A percentile compares a stretch with the other conserved stretches of the same genome.
Conservation (phyloP, 1,140 invertebrate genomes). For the Hycleus phaleratus region DNA sequence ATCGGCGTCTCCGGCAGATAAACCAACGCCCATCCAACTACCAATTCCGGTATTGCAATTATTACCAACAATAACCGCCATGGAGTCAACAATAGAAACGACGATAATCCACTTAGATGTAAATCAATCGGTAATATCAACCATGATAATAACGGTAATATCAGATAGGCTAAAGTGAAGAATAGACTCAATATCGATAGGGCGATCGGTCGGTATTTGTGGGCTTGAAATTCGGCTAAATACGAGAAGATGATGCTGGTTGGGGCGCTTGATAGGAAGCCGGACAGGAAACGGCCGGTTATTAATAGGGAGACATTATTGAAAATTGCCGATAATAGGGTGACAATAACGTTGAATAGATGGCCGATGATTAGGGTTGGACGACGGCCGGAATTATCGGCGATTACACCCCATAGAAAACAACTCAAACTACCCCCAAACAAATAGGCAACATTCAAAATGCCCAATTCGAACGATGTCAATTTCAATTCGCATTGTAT, state of each 20-base stretch:
- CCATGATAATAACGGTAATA: constrained; percentile 48
- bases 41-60: constrained; percentile 50
- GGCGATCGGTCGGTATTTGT: constrained; percentile 47
- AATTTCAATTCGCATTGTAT: constrained; percentile 41
- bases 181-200: constrained; percentile 54
- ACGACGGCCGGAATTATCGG: constrained; percentile 35
- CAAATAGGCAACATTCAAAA: constrained; percentile 36
- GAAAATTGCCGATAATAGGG: constrained; percentile 42
- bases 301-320: constrained; percentile 41
- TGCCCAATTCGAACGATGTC: constrained; percentile 33
- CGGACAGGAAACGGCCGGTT: constrained; percentile 43
- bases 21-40: constrained; percentile 46
- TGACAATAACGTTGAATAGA: constrained; percentile 50
- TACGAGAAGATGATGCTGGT: constrained; percentile 52
- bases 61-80: constrained; percentile 58
- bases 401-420: constrained; percentile 38
- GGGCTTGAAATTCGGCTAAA: constrained; percentile 54
- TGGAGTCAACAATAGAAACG: constrained; percentile 19
- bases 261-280: constrained; percentile 45
- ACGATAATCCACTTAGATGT: constrained; percentile 3
- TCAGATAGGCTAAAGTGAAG: constrained; percentile 53
- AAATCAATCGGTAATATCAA: constrained; percentile 40
- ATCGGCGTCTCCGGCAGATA: constrained; percentile 69
- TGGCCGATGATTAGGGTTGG: constrained; percentile 50
- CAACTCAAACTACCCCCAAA: constrained; percentile 37